Percentiles rank a stretch among this genome's conserved stretches.
Evolutionary conservation across 1,140 invertebrate genomes (phyloP).

Genomic region (Heliothis virescens): DNA sequence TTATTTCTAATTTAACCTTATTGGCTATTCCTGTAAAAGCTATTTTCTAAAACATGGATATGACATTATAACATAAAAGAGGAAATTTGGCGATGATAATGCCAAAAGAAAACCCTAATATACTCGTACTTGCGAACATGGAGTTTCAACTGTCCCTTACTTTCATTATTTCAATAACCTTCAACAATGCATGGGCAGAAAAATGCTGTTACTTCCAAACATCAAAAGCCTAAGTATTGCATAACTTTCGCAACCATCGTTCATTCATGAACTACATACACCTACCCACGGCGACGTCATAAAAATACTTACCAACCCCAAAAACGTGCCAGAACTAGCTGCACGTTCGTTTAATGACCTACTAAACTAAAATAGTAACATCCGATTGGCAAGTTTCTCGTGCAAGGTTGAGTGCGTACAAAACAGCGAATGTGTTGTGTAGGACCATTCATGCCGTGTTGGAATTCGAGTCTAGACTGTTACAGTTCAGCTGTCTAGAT

Average conservation of each 20-base stretch:
- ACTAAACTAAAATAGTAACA: constrained; percentile 70
- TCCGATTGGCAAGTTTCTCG: constrained; percentile 58
- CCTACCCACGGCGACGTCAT: background rate
- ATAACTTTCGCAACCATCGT: too few species aligned
- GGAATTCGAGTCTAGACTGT: constrained; percentile 40
- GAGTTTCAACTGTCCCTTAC: too few species aligned
- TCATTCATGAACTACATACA: constrained; percentile 1
- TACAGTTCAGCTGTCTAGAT: background rate
- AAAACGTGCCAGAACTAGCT: constrained; percentile 19
- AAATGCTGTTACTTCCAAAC: too few species aligned
- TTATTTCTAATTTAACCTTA: background rate
- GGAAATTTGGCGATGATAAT: too few species aligned
- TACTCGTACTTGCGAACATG: too few species aligned
- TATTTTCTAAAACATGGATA: too few species aligned
- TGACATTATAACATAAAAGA: too few species aligned
- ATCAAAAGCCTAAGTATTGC: too few species aligned
- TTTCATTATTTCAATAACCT: too few species aligned
- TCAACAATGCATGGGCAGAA: too few species aligned
- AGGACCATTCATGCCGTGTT: constrained; percentile 51
- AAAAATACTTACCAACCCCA: constrained; percentile 28
- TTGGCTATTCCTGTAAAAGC: background rate
- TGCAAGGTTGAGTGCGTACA: constrained; percentile 66
- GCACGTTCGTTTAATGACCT: constrained; percentile 68
- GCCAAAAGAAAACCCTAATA: too few species aligned
- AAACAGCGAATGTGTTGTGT: constrained; percentile 57